phyloP scores from a whole-genome alignment of 2,888 invertebrate genomes.

The Augochlorella aurata region DNA sequence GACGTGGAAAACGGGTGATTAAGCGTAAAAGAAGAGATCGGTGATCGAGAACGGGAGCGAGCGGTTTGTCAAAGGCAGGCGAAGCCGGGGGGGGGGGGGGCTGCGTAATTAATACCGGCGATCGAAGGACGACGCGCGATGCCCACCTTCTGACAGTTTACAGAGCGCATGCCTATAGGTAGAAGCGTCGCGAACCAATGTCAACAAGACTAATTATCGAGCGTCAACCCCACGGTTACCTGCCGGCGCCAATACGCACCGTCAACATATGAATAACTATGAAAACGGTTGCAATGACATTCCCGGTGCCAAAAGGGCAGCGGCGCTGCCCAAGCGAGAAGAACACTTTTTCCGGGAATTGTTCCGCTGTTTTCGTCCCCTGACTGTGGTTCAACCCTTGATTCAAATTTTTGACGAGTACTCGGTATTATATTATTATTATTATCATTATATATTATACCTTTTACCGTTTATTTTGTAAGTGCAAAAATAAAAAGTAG shows the following conservation, averaged over 20 bases:
- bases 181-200: conserved; percentile 42
- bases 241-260: conserved; percentile 30
- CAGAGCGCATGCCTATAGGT: conserved; percentile 21
- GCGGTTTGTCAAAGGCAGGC: conserved; percentile 35
- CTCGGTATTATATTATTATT: too few species aligned
- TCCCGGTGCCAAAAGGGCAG: not conserved
- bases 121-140: conserved; percentile 66
- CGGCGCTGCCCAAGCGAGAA: too few species aligned
- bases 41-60: conserved; percentile 7
- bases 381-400: too few species aligned
- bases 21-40: conserved; percentile 31
- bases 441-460: too few species aligned
- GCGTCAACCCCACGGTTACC: conserved; percentile 60
- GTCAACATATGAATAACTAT: conserved; percentile 47
- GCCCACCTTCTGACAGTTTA: conserved; percentile 49
- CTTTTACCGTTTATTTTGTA: too few species aligned
- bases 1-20: not conserved
- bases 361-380: too few species aligned
- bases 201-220: conserved; percentile 74
- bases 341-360: too few species aligned
- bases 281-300: not conserved
- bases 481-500: too few species aligned
- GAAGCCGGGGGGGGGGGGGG: conserved; percentile 52
- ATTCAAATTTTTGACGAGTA: too few species aligned
- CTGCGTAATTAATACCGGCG: conserved; percentile 70